A percentile compares a stretch with the other conserved stretches of the same genome.
Evolutionary conservation across 2,888 invertebrate genomes (phyloP).

Genomic region (Bombylius discolor): DNA sequence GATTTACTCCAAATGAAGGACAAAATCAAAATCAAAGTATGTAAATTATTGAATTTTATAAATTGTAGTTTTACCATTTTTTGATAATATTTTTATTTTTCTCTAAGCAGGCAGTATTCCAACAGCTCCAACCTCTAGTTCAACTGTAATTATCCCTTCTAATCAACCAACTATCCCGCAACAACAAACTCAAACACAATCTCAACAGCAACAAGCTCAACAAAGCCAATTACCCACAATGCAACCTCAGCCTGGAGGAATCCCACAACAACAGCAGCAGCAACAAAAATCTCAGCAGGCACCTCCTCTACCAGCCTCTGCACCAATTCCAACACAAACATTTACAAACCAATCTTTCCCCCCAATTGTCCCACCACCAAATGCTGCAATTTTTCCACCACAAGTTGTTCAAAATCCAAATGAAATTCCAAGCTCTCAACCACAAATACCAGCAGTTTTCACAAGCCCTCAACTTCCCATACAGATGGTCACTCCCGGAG

Average conservation of each 20-base stretch:
- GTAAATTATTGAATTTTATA: too few species aligned
- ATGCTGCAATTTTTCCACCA: constrained; percentile 5
- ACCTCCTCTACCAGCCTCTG: constrained; percentile 23
- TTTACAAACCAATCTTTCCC: constrained; percentile 74
- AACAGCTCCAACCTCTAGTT: constrained; percentile 5
- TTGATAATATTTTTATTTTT: background rate
- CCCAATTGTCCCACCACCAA: constrained; percentile 23
- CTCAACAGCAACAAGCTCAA: constrained; percentile 34
- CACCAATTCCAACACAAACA: constrained; percentile 64
- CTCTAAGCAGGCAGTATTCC: background rate
- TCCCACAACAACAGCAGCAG: background rate
- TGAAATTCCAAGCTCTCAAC: constrained; percentile 4
- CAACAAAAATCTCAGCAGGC: constrained; percentile 14
- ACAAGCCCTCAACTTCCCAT: constrained; percentile 6
- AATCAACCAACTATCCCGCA: constrained; percentile 10
- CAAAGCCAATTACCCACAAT: background rate
- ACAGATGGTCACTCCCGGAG: constrained; percentile 2
- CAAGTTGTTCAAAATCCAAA: constrained; percentile 3
- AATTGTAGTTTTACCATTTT: background rate
- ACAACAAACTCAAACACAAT: constrained; percentile 22
- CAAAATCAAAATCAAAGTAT: constrained; percentile 13
- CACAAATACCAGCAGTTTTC: constrained; percentile 6
- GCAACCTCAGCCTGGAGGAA: background rate
- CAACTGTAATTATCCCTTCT: constrained; percentile 5
- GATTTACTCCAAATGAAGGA: constrained; percentile 18